phyloP scores from a whole-genome alignment of 2,113 vertebrate genomes.

The Cygnus buccinator region DNA sequence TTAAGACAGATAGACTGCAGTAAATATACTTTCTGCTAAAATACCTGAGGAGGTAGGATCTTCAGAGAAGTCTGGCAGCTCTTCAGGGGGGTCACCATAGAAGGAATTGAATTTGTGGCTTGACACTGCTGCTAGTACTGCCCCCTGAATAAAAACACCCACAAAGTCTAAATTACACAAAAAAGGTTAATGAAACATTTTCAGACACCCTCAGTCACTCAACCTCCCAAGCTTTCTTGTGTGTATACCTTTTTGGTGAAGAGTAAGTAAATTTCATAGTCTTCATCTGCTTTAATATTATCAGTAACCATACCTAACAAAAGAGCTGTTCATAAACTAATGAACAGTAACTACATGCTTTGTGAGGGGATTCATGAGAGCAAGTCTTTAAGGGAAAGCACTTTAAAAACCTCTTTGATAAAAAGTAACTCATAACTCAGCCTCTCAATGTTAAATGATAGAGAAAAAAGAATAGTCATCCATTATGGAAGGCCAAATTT shows the following conservation, averaged over 20 bases:
- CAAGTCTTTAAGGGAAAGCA: background rate
- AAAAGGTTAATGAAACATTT: background rate
- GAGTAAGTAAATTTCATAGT: background rate
- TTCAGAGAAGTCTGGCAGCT: constrained; percentile 94
- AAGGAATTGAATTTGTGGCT: constrained; percentile 99
- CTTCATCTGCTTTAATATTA: background rate
- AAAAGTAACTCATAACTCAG: background rate
- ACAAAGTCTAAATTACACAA: constrained; percentile 39
- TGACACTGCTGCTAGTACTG: constrained; percentile 96
- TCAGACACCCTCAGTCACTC: background rate
- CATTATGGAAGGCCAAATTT: background rate
- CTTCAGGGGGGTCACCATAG: constrained; percentile 97
- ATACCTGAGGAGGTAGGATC: constrained; percentile 98
- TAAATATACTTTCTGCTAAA: background rate
- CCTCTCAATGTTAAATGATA: background rate
- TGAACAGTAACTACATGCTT: background rate
- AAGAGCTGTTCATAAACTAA: background rate
- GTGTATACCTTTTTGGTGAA: background rate
- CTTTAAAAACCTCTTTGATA: background rate
- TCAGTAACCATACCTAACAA: background rate
- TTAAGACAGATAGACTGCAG: background rate
- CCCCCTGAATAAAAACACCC: constrained; percentile 83
- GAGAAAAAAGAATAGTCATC: background rate
- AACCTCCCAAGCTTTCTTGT: rapidly evolving
- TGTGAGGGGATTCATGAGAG: background rate